Evolutionary conservation across 2,888 invertebrate species (phyloP).

Genomic region (Drosophila monieri): DNA sequence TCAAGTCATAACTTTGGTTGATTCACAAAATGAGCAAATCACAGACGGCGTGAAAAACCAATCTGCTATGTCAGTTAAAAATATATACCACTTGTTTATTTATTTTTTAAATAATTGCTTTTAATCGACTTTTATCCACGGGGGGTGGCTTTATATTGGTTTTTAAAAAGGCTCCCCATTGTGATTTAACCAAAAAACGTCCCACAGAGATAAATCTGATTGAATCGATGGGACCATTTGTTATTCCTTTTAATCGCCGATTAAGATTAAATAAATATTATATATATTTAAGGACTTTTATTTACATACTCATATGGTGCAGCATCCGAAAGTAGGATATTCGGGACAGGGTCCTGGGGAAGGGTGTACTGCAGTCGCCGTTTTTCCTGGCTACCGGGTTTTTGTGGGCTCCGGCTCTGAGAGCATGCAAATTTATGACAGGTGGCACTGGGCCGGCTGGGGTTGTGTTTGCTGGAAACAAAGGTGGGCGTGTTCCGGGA

Average conservation of each 20-base stretch:
- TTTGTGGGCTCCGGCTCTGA: constrained; percentile 51
- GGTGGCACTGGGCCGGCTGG: constrained; percentile 68
- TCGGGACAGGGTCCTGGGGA: background rate
- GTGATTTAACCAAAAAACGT: no score
- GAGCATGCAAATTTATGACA: constrained; percentile 77
- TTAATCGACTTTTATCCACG: background rate
- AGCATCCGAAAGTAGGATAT: no score
- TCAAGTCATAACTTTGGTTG: no score
- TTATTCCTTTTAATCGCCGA: no score
- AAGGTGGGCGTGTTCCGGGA: constrained; percentile 2
- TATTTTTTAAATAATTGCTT: background rate
- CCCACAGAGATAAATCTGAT: no score
- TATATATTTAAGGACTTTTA: no score
- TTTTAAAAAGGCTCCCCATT: background rate
- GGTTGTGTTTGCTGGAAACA: constrained; percentile 21
- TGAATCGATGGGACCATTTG: no score
- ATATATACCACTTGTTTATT: background rate
- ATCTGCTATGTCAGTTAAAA: background rate
- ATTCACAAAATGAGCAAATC: no score
- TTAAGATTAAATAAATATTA: no score
- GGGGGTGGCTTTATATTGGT: no score
- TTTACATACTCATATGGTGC: no score
- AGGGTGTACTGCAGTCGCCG: constrained; percentile 49
- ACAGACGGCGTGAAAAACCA: no score
- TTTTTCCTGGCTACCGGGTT: constrained; percentile 3